Base-by-base conservation (phyloP, 2,113 vertebrate genomes). In the Cebidichthys violaceus region DNA sequence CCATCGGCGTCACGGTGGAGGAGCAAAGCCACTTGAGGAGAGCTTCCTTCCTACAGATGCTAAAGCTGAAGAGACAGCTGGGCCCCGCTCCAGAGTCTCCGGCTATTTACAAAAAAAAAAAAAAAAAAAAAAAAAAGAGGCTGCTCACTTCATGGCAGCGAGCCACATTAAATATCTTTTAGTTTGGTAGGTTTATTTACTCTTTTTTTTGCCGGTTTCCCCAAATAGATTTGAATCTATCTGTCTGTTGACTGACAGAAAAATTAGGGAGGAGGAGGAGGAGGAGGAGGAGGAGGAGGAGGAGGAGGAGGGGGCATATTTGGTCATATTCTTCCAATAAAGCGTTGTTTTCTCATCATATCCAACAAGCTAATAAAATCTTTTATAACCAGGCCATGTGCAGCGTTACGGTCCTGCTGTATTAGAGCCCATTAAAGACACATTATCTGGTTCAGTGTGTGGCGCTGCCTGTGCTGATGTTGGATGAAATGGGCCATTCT, bases 381-480 rank as follows among this genome's bases (percentile, higher is more conserved):
- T 55, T 77, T 85, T 45, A 74, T 70, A 75, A 71, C 41, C 70
- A 50, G 70, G 39, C 74, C 79, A 74, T 75, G 77, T 80, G 88
- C 66, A 45, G 72, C 67, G 66, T 85, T 83, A 86, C 64, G 35
- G 76, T 74, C 50, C 31, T 66, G 80, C 84, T 84, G 82, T 90
- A 92, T 86, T 71, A 86, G 84, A 78, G 88, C 43, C 88, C 84
- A 91, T 92, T 91, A 92, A 88, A 88, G 81, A 43, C 81, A 69
- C 89, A 92, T 92, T 92, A 91, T 91, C 84, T 86, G 87, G 75
- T 92, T 84, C 85, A 89, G 71, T 83, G 90, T 92, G 75, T 60
- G 86, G 81, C 33, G 55, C 80, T 64, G 90, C 86, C 76, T 47
- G 77, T 82, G 92, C 85, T 18, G 75, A 76, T 82, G 87, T 75